Evolutionary conservation across 2,888 invertebrate genomes (phyloP).

Genomic region (Pristionchus fissidentatus): DNA sequence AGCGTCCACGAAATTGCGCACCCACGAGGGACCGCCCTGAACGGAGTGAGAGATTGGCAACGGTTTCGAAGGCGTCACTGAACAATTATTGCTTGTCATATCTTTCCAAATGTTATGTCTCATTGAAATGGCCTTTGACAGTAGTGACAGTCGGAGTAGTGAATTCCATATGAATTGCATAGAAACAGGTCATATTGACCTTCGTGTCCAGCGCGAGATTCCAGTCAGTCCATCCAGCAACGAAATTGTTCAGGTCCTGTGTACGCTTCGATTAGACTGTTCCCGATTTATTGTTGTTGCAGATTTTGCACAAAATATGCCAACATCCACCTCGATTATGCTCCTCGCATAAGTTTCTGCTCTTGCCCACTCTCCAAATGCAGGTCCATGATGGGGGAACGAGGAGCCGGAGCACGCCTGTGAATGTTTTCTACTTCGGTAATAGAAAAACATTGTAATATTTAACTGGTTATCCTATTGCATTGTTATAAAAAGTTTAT

Average conservation of each 20-base stretch:
- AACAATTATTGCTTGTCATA: too few species aligned
- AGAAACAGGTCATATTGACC: background rate
- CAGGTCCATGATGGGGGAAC: background rate
- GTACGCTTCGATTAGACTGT: background rate
- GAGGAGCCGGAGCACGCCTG: conserved; percentile 23
- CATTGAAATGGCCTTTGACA: too few species aligned
- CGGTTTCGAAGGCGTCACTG: background rate
- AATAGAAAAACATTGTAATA: background rate
- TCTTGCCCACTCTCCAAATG: conserved; percentile 23
- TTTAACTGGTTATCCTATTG: background rate
- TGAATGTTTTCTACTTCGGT: background rate
- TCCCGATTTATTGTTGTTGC: background rate
- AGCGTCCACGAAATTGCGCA: conserved; percentile 42
- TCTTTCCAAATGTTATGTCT: too few species aligned
- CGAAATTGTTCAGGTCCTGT: conserved; percentile 33
- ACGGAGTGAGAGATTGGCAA: background rate
- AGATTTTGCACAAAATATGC: too few species aligned
- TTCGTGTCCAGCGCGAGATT: conserved; percentile 32
- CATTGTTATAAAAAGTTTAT: background rate
- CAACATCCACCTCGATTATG: conserved; percentile 12
- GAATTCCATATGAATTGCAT: background rate
- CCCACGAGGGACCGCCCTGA: conserved; percentile 48
- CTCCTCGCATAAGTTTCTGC: conserved; percentile 33
- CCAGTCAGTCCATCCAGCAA: conserved; percentile 46
- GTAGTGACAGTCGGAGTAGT: too few species aligned